Percentiles rank a stretch among this genome's conserved stretches.
Conservation (phyloP, 1,140 invertebrate species). For the Halyomorpha halys region DNA sequence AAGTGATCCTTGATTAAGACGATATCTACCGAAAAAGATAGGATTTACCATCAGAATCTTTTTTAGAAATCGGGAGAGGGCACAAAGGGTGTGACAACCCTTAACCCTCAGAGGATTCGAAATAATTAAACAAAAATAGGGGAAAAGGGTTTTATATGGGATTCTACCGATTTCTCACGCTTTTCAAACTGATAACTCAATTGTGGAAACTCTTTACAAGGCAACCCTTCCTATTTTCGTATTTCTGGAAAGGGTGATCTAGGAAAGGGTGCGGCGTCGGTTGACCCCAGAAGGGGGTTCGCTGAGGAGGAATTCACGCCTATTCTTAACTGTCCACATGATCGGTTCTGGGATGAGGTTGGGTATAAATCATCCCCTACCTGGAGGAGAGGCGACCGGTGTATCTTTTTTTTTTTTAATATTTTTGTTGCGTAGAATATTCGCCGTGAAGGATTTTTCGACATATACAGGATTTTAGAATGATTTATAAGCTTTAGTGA, state of each 20-base stretch:
- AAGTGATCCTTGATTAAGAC: conserved; percentile 10
- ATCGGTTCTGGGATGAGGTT: neutral
- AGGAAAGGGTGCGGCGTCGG: neutral
- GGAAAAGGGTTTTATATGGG: neutral
- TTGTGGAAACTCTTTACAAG: conserved; percentile 3
- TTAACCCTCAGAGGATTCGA: neutral
- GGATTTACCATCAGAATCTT: neutral
- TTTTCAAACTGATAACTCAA: conserved; percentile 3
- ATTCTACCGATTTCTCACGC: neutral
- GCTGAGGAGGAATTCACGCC: neutral
- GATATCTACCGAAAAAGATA: neutral
- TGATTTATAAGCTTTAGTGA: too few species aligned
- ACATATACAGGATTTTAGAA: too few species aligned
- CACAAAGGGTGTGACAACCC: conserved; percentile 3
- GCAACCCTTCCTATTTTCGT: conserved; percentile 9
- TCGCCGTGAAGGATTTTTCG: too few species aligned
- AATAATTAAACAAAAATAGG: conserved; percentile 4
- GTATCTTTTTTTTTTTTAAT: neutral
- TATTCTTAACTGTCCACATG: neutral
- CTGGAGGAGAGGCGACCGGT: neutral
- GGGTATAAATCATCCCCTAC: neutral
- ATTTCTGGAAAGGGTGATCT: neutral
- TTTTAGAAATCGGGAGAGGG: neutral
- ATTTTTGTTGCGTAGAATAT: too few species aligned
- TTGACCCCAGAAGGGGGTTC: neutral